Conservation (phyloP, 2,888 invertebrate species). For the Lepeophtheirus nordmannii region DNA sequence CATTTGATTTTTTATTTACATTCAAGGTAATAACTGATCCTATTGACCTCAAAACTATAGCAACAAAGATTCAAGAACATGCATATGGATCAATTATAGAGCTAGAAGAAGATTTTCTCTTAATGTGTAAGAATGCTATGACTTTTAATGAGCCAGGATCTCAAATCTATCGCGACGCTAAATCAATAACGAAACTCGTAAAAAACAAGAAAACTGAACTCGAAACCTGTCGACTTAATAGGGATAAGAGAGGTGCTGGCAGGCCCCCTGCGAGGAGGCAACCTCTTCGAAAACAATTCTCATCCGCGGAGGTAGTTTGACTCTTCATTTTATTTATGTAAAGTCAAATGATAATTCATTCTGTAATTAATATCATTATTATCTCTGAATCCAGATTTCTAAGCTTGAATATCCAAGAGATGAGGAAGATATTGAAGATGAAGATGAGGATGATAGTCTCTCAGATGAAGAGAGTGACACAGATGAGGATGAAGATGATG, state of each 20-base stretch:
- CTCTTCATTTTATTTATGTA: background rate
- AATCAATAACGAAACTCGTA: constrained; percentile 61
- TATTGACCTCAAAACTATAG: constrained; percentile 83
- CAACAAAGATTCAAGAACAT: constrained; percentile 68
- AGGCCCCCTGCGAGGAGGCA: background rate
- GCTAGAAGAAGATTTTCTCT: constrained; percentile 70
- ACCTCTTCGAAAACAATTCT: background rate
- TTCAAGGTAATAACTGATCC: constrained; percentile 78
- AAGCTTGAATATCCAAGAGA: background rate
- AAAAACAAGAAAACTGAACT: constrained; percentile 48
- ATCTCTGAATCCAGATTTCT: background rate
- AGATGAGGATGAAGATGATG: constrained; percentile 42
- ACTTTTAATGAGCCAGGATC: constrained; percentile 91
- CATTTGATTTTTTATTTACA: background rate
- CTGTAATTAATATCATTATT: background rate
- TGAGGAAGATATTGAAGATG: background rate
- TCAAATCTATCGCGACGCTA: constrained; percentile 87
- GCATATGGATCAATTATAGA: constrained; percentile 63
- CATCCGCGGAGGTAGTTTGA: constrained; percentile 14
- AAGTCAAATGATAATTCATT: no score
- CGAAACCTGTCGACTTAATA: constrained; percentile 35
- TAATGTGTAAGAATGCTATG: constrained; percentile 89
- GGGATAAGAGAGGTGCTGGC: constrained; percentile 13
- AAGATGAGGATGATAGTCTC: constrained; percentile 37
- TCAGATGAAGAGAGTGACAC: constrained; percentile 43